Conservation (phyloP, 1,140 invertebrate genomes). For the Drusus annulatus region DNA sequence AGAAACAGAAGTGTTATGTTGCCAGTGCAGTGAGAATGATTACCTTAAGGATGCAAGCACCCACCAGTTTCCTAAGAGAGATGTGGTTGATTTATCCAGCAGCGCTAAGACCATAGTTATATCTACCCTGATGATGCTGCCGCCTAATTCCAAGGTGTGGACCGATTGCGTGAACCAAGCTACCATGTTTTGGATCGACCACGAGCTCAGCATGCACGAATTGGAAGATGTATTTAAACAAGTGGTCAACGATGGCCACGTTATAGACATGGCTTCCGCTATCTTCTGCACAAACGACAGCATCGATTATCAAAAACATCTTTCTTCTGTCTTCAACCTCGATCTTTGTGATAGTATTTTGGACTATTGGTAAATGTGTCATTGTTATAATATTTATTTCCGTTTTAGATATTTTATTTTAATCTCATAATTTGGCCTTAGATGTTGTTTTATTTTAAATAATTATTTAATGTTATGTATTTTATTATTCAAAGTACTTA, state of each 20-base stretch:
- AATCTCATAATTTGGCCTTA: slow-evolving; percentile 3
- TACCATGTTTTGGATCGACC: slow-evolving; percentile 70
- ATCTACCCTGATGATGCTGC: slow-evolving; percentile 45
- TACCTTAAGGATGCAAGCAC: slow-evolving; percentile 25
- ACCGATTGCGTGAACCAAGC: slow-evolving; percentile 56
- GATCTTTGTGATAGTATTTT: slow-evolving; percentile 55
- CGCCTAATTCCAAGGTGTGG: slow-evolving; percentile 39
- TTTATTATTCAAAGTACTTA: background rate
- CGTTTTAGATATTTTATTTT: background rate
- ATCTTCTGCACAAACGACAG: slow-evolving; percentile 54
- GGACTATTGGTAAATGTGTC: slow-evolving; percentile 46
- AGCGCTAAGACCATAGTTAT: slow-evolving; percentile 34
- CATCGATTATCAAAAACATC: slow-evolving; percentile 55
- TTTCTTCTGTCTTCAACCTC: slow-evolving; percentile 51
- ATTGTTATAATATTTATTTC: slow-evolving; percentile 5
- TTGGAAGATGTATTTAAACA: slow-evolving; percentile 68
- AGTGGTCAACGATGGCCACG: slow-evolving; percentile 62
- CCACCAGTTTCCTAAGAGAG: background rate
- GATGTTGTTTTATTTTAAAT: slow-evolving; percentile 11
- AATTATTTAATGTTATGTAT: background rate
- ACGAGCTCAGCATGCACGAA: slow-evolving; percentile 66
- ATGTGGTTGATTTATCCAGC: slow-evolving; percentile 26
- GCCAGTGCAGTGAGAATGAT: slow-evolving; percentile 40
- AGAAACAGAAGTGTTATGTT: slow-evolving; percentile 29
- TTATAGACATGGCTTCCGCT: slow-evolving; percentile 47